Evolutionary conservation across 2,888 invertebrate genomes (phyloP).

Genomic region (Antheraea assamensis): DNA sequence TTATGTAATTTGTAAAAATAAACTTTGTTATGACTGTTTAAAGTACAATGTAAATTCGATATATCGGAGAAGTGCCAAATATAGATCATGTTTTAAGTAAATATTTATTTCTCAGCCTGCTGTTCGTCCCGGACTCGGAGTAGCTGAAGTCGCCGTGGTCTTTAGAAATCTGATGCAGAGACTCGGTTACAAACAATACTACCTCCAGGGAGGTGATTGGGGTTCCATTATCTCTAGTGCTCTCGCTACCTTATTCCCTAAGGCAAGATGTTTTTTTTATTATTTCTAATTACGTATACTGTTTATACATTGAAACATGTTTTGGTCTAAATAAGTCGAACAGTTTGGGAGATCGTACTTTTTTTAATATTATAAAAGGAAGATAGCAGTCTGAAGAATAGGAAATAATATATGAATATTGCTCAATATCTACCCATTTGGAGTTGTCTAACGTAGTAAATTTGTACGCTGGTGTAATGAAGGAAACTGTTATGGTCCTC

Average conservation of each 20-base stretch:
- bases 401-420: background rate
- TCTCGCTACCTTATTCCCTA: slow-evolving; percentile 73
- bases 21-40: no score
- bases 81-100: background rate
- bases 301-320: no score
- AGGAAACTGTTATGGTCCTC: background rate
- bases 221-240: slow-evolving; percentile 79
- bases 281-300: background rate
- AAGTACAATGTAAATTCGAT: background rate
- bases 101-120: slow-evolving; percentile 33
- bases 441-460: background rate
- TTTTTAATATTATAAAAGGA: background rate
- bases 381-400: background rate
- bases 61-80: background rate
- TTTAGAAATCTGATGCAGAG: slow-evolving; percentile 87
- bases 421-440: background rate
- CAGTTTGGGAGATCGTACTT: background rate
- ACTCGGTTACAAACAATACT: slow-evolving; percentile 84
- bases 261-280: slow-evolving; percentile 37
- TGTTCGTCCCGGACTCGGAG: slow-evolving; percentile 82
- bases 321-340: background rate
- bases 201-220: slow-evolving; percentile 90
- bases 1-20: no score
- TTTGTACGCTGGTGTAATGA: background rate
- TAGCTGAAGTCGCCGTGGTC: slow-evolving; percentile 77